A percentile compares a stretch with the other conserved stretches of the same genome.
These are phyloP conservation scores for Mactromeris polynyma DNA, from an alignment of 2,888 invertebrate genomes.

Conservation along the genomic window DNA sequence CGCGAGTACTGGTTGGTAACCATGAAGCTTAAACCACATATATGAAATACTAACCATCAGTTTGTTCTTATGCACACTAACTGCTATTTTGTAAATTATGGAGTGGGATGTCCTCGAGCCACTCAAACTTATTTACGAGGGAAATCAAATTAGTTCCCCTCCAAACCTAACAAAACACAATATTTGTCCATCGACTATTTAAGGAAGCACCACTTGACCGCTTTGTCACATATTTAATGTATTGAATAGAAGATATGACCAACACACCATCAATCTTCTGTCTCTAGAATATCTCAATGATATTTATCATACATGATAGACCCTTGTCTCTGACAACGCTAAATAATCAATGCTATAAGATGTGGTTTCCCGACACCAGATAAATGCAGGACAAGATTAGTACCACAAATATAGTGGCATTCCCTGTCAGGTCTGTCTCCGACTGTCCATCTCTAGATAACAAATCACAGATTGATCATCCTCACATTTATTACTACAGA, in stretches of 20 bases:
- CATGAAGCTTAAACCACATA: too few species aligned
- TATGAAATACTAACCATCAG: too few species aligned
- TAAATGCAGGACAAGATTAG: background rate
- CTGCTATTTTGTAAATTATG: too few species aligned
- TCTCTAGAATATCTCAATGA: background rate
- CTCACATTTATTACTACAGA: background rate
- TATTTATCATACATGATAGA: background rate
- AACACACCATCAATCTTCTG: background rate
- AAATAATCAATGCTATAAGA: background rate
- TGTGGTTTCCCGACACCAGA: background rate
- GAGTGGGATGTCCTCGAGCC: too few species aligned
- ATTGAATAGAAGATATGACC: background rate
- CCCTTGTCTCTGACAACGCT: background rate
- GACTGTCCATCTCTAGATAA: background rate
- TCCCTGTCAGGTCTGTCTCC: background rate
- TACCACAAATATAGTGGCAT: background rate
- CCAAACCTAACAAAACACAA: too few species aligned
- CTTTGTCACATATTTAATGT: background rate
- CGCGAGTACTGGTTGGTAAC: too few species aligned
- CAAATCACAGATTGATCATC: constrained; percentile 1
- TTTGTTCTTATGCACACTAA: too few species aligned
- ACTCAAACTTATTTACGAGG: too few species aligned
- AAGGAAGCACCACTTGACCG: background rate
- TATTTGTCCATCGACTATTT: background rate
- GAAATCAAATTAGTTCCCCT: too few species aligned